Base-by-base conservation (phyloP, 2,113 vertebrate genomes). In the Catharus fuscescens region DNA sequence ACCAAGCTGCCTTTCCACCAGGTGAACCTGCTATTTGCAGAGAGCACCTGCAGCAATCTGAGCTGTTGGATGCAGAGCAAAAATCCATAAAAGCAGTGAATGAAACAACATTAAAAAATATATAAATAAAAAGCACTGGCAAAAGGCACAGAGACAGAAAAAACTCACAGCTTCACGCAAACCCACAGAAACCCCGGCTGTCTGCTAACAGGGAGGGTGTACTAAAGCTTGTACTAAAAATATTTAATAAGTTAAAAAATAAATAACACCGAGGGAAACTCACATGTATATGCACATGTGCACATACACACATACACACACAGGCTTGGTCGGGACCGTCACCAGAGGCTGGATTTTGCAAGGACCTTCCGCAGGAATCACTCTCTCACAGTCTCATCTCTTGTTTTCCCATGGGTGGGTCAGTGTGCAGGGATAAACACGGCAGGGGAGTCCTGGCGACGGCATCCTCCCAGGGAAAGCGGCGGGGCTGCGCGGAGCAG, bases 131-230 rank as follows among this genome's bases (percentile, higher is more conserved):
- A 56, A 86, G 60, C 23, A 10, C 66, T 90, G 89, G 87, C 78
- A 93, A 96, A 96, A 96, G 96, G 95, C 95, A 96, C 96, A 88
- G 86, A 94, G 80, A 93, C 86, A 90, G 88, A 92, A 96, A 94
- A 94, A 94, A 66, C 64, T 73, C 64, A 70, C 0, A 44, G 90
- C 72, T 92, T 88, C 88, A 93, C 11, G 0, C 79, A 74, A 83
- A 83, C 32, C 4, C 4, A 72, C 4, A 3, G 87, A 82, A 90
- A 92, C 48, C 50, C 38, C 31, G 14, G 52, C n/a, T 47, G 31
- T 53, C 69, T 70, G 28, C 38, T 10, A 28, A 74, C 19, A 67
- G 76, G 48, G 52, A 92, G n/a, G 64, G 32, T 6, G 52, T 36
- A 42, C 20, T 86, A 70, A 40, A 65, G 71, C 34, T 59, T 52